Evolutionary conservation across 2,797 vertebrate species (phyloP).

Genomic region (Acomys russatus): DNA sequence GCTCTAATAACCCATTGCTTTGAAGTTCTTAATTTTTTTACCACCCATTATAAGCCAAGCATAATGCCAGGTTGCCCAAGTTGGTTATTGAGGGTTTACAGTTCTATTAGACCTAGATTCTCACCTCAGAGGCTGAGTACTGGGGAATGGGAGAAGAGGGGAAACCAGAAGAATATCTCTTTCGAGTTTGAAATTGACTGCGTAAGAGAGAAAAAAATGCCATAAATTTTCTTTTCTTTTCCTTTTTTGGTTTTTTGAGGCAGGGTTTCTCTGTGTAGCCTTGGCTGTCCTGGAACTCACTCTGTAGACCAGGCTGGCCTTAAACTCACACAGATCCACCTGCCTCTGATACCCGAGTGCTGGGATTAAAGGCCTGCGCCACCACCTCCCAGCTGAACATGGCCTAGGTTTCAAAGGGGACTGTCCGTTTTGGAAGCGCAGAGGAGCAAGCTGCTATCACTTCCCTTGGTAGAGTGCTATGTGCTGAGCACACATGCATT

Average conservation of each 20-base stretch:
- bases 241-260: neutral
- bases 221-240: neutral
- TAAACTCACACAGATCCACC: neutral
- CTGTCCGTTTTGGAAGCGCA: neutral
- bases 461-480: neutral
- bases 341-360: neutral
- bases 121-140: neutral
- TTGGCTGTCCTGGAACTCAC: neutral
- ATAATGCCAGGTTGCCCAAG: neutral
- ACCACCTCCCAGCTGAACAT: neutral
- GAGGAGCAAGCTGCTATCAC: neutral
- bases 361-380: neutral
- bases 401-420: neutral
- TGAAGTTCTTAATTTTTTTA: neutral
- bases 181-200: constrained; percentile 52
- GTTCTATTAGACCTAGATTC: neutral
- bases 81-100: neutral
- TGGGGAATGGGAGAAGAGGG: neutral
- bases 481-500: neutral
- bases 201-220: constrained; percentile 14
- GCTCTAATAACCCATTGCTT: neutral
- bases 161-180: neutral
- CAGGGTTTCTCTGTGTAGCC: neutral
- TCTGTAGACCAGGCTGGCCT: neutral
- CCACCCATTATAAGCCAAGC: neutral